These are phyloP conservation scores for Zaprionus ghesquierei DNA, from an alignment of 1,140 invertebrate species.

Conservation along the genomic window DNA sequence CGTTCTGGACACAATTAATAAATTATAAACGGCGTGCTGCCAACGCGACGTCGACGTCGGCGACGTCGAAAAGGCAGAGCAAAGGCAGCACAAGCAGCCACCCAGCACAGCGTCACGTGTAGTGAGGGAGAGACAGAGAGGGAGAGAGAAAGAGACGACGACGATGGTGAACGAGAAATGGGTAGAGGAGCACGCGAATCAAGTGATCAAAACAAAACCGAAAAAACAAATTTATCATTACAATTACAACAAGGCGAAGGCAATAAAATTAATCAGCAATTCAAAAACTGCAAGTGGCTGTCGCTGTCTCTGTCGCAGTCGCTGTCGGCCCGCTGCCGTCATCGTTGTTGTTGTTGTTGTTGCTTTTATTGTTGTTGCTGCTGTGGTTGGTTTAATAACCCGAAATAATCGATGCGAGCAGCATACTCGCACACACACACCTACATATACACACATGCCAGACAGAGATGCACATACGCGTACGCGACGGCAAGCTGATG, in stretches of 20 bases:
- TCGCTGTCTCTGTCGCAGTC: background rate
- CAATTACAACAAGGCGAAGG: conserved; percentile 72
- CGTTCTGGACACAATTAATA: conserved; percentile 78
- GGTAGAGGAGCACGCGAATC: conserved; percentile 58
- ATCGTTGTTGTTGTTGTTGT: conserved; percentile 25
- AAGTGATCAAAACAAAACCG: conserved; percentile 79
- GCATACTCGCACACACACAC: no score
- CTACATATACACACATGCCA: no score
- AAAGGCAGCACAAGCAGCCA: conserved; percentile 55
- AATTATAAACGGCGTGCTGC: conserved; percentile 66
- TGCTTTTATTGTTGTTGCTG: conserved; percentile 34
- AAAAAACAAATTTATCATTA: conserved; percentile 81
- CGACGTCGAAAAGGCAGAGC: conserved; percentile 40
- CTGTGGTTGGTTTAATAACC: conserved; percentile 77
- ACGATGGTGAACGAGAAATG: conserved; percentile 17
- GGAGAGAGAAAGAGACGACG: conserved; percentile 20
- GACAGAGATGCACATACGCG: conserved; percentile 62
- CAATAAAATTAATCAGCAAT: conserved; percentile 81
- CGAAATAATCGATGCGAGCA: conserved; percentile 66
- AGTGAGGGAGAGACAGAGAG: no score
- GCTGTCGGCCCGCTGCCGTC: conserved; percentile 3
- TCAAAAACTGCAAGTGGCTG: conserved; percentile 78
- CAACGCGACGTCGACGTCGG: conserved; percentile 23
- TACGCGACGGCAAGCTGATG: conserved; percentile 13
- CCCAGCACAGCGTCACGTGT: conserved; percentile 45